A percentile compares a stretch with the other conserved stretches of the same genome.
phyloP scores from a whole-genome alignment of 2,888 invertebrate species.

The Lasioglossum pauxillum region DNA sequence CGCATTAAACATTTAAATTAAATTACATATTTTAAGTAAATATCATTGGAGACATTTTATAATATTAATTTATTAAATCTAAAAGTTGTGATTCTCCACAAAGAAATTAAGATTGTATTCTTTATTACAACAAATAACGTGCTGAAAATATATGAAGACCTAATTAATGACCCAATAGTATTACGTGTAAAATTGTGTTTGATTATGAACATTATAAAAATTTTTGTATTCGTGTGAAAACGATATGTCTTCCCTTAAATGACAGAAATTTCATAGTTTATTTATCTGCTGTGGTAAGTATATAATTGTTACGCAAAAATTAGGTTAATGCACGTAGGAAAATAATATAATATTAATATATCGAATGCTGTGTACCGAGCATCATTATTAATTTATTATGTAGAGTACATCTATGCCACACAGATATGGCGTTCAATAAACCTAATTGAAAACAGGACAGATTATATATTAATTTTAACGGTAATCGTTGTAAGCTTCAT shows the following conservation, averaged over 20 bases:
- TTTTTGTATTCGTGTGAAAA: no score
- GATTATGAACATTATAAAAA: no score
- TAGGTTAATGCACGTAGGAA: neutral
- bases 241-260: no score
- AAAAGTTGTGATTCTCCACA: neutral
- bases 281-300: no score
- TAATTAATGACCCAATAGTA: neutral
- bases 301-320: no score
- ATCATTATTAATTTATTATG: neutral
- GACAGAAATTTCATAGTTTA: no score
- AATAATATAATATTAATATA: neutral
- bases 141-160: neutral
- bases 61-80: neutral
- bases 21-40: neutral
- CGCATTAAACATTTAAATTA: neutral
- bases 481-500: neutral
- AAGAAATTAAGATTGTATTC: neutral
- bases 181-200: no score
- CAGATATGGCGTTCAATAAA: neutral
- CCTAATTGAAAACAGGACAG: neutral
- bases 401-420: neutral
- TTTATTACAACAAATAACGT: neutral
- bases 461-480: neutral
- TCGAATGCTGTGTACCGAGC: neutral
- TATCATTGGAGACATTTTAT: neutral